These are phyloP conservation scores for Vulpes lagopus DNA, from an alignment of 2,113 vertebrate species.

Conservation along the genomic window DNA sequence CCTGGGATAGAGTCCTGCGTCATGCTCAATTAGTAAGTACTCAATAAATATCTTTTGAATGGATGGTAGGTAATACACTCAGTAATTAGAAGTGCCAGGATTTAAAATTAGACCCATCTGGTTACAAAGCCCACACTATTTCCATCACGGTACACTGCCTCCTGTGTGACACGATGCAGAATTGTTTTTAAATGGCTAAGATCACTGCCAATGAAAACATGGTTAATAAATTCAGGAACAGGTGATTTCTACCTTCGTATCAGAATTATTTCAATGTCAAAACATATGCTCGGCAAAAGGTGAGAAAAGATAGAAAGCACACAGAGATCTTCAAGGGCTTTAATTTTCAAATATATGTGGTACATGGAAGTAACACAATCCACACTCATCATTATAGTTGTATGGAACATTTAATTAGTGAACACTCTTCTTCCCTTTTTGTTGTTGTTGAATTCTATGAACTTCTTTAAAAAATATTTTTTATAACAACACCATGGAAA, in stretches of 20 bases:
- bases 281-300: not conserved
- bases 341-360: constrained; percentile 48
- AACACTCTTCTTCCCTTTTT: constrained; percentile 44
- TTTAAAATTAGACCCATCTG: not conserved
- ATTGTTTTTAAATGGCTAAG: not conserved
- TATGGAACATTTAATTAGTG: constrained; percentile 79
- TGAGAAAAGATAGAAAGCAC: not conserved
- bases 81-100: not conserved
- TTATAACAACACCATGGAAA: constrained; percentile 80
- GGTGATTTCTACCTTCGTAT: not conserved
- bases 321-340: not conserved
- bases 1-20: not conserved
- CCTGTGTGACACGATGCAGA: not conserved
- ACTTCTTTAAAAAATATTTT: constrained; percentile 79
- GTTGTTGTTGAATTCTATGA: constrained; percentile 78
- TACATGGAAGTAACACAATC: constrained; percentile 64
- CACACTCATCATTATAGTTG: constrained; percentile 82
- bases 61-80: not conserved
- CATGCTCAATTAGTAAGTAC: not conserved
- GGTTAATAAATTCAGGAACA: not conserved
- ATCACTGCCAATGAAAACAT: not conserved
- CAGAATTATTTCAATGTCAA: not conserved
- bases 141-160: not conserved
- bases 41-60: not conserved
- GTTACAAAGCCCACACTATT: not conserved